Conservation (phyloP, 2,888 invertebrate genomes). For the Ceraclea dissimilis region DNA sequence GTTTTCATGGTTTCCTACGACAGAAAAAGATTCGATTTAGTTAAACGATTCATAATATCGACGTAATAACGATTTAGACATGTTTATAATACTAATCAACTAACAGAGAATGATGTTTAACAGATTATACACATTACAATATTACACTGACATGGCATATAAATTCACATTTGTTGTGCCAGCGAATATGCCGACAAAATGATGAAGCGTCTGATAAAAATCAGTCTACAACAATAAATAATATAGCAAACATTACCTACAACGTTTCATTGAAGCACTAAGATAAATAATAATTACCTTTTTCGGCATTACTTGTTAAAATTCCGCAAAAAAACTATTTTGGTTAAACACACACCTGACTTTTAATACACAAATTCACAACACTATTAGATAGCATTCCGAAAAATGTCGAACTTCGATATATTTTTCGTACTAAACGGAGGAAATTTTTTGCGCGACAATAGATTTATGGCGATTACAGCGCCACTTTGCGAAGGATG, state of each 20-base stretch:
- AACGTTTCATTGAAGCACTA: neutral
- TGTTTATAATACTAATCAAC: neutral
- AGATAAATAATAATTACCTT: neutral
- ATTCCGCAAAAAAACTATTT: constrained; percentile 2
- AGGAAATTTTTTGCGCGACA: no score
- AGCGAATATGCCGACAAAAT: neutral
- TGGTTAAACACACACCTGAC: neutral
- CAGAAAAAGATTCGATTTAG: neutral
- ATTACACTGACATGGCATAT: neutral
- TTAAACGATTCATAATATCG: neutral
- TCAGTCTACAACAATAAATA: neutral
- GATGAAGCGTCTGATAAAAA: neutral
- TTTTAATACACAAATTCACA: neutral
- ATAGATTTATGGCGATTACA: neutral
- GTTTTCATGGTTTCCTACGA: neutral
- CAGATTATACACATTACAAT: neutral
- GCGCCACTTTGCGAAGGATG: neutral
- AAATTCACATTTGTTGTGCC: neutral
- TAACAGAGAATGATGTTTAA: neutral
- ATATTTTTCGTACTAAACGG: no score
- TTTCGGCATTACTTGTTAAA: neutral
- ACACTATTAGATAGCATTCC: neutral
- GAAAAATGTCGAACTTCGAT: no score
- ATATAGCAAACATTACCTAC: neutral
- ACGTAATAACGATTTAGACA: neutral